Evolutionary conservation across 2,888 invertebrate genomes (phyloP), one percentile per base, ranked within the genome.

Genomic region (Eustalomyia histrio): DNA sequence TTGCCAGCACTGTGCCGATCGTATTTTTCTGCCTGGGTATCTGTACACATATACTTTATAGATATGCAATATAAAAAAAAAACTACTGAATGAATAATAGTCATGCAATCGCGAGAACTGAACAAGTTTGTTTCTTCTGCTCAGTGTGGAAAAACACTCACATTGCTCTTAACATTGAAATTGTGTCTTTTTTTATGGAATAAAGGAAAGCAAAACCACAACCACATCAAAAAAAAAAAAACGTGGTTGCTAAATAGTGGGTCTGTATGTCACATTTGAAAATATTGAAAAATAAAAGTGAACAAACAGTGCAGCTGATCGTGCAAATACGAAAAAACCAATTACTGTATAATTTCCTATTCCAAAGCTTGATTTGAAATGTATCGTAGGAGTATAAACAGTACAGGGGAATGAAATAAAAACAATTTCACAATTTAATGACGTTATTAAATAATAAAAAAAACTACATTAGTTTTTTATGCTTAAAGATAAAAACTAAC

Each of bases 121-220:
- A 53, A 72, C 72, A 55, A 63, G 72, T 61, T 71, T 35, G 35
- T 69, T 12, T n/a, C 21, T 53, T 43, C 6, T 47, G 24, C 12
- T 55, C 29, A 33, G 52, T 35, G 16, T 63, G 33, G 47, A 43
- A 58, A 58, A 57, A 72, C 10, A 63, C 17, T 63, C 53, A 43
- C 53, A 55, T 16, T 47, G 72, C 63, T 55, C 72, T 72, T 72
- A 72, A 63, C 72, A 72, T 72, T 72, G 72, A 72, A 72, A 72
- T 35, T 68, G 53, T 16, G 50, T 14, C 29, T 57, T 43, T 69
- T 74, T 55, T 55, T 14, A 76, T 63, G 55, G 29, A 39, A 72
- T 35, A 72, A 39, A 53, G 53, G 43, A 53, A 61, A 29, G 7
- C 3, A 16, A 71, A 35, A n/a, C 18, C 43, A 12, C 68, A 68